Conservation (phyloP, 2,888 invertebrate species). For the Hermaeophaga mercurialis region DNA sequence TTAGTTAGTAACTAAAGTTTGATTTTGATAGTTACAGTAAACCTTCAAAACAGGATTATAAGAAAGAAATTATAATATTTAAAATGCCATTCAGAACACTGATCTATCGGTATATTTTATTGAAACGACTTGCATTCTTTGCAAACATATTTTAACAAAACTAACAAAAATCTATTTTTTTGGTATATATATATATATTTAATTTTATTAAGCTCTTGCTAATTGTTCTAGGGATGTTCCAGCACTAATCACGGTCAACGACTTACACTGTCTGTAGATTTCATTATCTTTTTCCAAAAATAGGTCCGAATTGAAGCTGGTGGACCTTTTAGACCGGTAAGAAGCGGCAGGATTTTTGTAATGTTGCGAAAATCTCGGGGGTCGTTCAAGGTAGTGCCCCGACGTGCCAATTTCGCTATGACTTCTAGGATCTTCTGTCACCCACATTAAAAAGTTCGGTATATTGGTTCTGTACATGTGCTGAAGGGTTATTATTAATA, state of each 20-base stretch:
- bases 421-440: conserved; percentile 64
- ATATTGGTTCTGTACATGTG: conserved; percentile 44
- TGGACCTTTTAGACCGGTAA: conserved; percentile 50
- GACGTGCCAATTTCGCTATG: conserved; percentile 67
- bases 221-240: conserved; percentile 32
- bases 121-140: too few species aligned
- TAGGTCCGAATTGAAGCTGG: conserved; percentile 48
- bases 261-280: conserved; percentile 39
- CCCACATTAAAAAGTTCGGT: conserved; percentile 56
- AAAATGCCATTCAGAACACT: too few species aligned
- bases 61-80: too few species aligned
- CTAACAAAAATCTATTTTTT: too few species aligned
- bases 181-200: too few species aligned
- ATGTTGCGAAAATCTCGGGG: conserved; percentile 46
- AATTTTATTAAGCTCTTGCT: conserved; percentile 12
- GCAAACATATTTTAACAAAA: too few species aligned
- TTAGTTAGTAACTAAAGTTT: too few species aligned
- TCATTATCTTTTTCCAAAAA: conserved; percentile 20
- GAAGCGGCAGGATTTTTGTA: conserved; percentile 42
- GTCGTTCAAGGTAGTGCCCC: conserved; percentile 64
- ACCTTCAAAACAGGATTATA: too few species aligned
- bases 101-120: too few species aligned
- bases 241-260: conserved; percentile 39
- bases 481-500: conserved; percentile 40
- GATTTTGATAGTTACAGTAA: too few species aligned